Evolutionary conservation across 1,140 invertebrate genomes (phyloP), one percentile per base, ranked within the genome.

Genomic region (Lerema accius): DNA sequence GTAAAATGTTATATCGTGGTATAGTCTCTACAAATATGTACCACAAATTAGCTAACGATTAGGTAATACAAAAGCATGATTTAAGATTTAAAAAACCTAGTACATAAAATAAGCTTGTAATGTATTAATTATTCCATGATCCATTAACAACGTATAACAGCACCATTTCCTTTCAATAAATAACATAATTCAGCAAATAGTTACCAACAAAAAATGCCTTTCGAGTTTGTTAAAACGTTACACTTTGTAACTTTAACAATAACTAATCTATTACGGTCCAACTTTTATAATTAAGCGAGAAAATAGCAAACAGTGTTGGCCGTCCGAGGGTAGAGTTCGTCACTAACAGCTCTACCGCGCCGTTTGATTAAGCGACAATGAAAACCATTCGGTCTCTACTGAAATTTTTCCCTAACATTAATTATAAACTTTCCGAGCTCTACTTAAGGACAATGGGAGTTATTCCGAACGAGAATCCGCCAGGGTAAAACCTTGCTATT

Each of bases 351-450:
- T 55, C 23, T 40, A 23, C 11, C 45, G 40, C 50, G 45, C 14
- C 73, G 64, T 79, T 73, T 74, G 71, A 74, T 76, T 74, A 76
- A 79, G 70, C 50, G 65, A 61, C 67, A 65, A 56, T 69, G 58
- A 56, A 56, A 56, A 45, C 40, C 40, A 45, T 79, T 77, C 71
- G 69, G 80, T 73, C 75, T 76, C 62, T 32, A 45, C 13, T 35
- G 56, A 56, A 70, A 76, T 78, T 81, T 77, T 83, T 85, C 67
- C 61, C 59, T 71, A 67, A 76, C 77, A 75, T 83, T 81, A 81
- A 82, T 84, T 84, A 81, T 79, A 84, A 82, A 80, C 73, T 84
- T 82, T 75, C 51, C 53, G 67, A 71, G 60, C 67, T 68, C 63
- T 65, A 73, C 66, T 76, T 71, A 67, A 65, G 67, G 68, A 81